phyloP scores from a whole-genome alignment of 2,797 vertebrate genomes.

The Sebastes ruberrimus region DNA sequence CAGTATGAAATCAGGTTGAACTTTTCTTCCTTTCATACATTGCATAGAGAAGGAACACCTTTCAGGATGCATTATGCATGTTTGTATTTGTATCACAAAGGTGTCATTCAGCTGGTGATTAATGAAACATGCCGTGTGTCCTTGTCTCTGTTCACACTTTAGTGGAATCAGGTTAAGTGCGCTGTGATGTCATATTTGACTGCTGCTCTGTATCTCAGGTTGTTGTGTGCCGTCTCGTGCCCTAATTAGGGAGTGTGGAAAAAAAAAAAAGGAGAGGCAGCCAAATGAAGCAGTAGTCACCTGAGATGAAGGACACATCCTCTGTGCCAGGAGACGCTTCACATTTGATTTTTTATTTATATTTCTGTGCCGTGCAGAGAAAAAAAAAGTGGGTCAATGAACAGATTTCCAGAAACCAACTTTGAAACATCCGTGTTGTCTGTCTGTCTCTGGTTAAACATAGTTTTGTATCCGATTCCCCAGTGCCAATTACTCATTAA shows the following conservation, averaged over 20 bases:
- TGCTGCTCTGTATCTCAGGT: conserved; percentile 56
- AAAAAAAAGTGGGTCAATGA: conserved; percentile 81
- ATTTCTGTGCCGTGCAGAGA: conserved; percentile 66
- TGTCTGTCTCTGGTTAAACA: conserved; percentile 83
- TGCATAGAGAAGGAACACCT: not conserved
- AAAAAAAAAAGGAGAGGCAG: conserved; percentile 44
- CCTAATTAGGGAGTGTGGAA: conserved; percentile 79
- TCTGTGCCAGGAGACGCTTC: conserved; percentile 74
- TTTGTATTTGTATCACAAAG: conserved; percentile 39
- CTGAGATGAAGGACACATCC: conserved; percentile 85
- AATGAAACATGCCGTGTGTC: conserved; percentile 59
- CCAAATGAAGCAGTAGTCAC: conserved; percentile 82
- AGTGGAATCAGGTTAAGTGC: conserved; percentile 82
- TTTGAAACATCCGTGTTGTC: conserved; percentile 82
- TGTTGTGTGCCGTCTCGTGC: conserved; percentile 79
- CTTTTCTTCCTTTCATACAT: not conserved
- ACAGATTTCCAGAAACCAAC: conserved; percentile 80
- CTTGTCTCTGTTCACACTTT: conserved; percentile 73
- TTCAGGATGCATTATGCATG: not conserved
- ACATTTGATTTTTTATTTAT: conserved; percentile 84
- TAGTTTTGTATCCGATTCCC: conserved; percentile 85
- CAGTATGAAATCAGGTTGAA: not conserved
- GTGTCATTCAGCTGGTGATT: conserved; percentile 42
- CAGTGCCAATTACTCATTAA: conserved; percentile 87
- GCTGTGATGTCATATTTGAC: conserved; percentile 57